phyloP scores from a whole-genome alignment of 2,797 vertebrate species.

The Menidia menidia region DNA sequence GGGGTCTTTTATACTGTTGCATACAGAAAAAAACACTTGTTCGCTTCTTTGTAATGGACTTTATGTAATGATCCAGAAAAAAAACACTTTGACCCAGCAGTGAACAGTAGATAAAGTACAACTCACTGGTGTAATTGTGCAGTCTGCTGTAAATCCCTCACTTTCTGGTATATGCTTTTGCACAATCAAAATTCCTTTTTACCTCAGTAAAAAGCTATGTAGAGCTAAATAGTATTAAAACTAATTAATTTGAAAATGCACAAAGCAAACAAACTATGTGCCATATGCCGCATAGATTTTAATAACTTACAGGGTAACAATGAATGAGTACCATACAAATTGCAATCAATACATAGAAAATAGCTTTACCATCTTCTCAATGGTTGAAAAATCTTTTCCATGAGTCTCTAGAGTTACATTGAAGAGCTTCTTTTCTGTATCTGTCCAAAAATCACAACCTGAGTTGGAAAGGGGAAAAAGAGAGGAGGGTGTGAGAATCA shows the following conservation, averaged over 20 bases:
- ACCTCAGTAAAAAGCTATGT: background rate
- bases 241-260: background rate
- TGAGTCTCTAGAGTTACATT: slow-evolving; percentile 65
- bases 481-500: slow-evolving; percentile 16
- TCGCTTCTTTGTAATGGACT: background rate
- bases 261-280: background rate
- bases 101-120: background rate
- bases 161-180: background rate
- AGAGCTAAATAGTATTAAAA: background rate
- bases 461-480: background rate
- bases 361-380: slow-evolving; percentile 78
- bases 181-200: background rate
- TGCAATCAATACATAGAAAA: background rate
- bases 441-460: slow-evolving; percentile 83
- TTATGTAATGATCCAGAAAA: background rate
- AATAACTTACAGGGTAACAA: background rate
- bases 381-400: slow-evolving; percentile 82
- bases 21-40: background rate
- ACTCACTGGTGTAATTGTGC: background rate
- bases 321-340: background rate
- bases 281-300: background rate
- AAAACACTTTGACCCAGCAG: background rate
- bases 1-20: too few relatives aligned
- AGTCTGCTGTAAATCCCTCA: background rate
- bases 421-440: slow-evolving; percentile 77